phyloP scores from a whole-genome alignment of 2,113 vertebrate species.

The Indicator maculatus region DNA sequence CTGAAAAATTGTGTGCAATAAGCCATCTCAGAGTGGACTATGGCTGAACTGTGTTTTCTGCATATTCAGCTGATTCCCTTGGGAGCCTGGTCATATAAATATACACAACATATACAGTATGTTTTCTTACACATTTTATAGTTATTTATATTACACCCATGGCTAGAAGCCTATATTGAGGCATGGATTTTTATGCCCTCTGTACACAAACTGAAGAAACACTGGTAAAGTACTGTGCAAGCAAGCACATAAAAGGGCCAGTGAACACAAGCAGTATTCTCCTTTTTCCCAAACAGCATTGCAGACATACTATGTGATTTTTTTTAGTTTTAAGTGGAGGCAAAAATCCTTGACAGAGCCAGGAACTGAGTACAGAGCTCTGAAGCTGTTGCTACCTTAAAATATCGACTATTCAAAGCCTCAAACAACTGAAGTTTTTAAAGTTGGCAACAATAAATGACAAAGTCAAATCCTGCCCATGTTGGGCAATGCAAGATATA shows the following conservation, averaged over 20 bases:
- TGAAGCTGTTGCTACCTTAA: not conserved
- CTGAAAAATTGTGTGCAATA: not conserved
- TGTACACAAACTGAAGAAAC: not conserved
- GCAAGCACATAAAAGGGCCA: not conserved
- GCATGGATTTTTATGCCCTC: not conserved
- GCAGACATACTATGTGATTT: rapidly evolving
- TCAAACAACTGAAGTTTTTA: not conserved
- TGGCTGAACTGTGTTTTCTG: not conserved
- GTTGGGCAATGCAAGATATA: not conserved
- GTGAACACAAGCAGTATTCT: not conserved
- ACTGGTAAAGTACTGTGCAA: not conserved
- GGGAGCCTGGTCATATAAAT: not conserved
- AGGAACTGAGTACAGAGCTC: not conserved
- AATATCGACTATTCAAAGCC: no score
- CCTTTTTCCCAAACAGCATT: not conserved
- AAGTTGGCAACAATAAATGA: not conserved
- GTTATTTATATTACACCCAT: not conserved
- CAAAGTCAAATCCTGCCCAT: not conserved
- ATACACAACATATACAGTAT: not conserved
- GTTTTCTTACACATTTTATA: not conserved
- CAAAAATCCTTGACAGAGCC: not conserved
- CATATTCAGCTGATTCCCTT: not conserved
- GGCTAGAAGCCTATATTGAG: not conserved
- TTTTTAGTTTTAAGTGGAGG: not conserved
- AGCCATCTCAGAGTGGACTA: not conserved